Percentiles rank a stretch among this genome's conserved stretches.
phyloP scores from a whole-genome alignment of 2,797 vertebrate genomes.

The Sebastes hubbsi region DNA sequence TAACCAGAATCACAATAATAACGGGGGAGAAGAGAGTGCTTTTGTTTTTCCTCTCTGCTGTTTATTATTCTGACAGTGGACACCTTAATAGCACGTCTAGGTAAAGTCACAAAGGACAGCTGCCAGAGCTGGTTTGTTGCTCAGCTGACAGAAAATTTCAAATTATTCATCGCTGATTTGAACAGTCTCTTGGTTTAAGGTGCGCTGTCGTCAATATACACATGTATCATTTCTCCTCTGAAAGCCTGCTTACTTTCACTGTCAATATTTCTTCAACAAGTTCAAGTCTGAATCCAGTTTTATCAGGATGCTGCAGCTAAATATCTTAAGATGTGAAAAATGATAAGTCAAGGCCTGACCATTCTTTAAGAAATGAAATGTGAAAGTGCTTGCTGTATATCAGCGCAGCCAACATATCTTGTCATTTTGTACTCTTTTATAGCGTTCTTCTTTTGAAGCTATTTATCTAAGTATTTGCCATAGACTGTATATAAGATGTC shows the following conservation, averaged over 20 bases:
- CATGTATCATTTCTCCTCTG: neutral
- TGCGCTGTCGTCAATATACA: neutral
- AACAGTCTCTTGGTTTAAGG: neutral
- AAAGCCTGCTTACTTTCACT: neutral
- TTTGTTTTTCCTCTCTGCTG: neutral
- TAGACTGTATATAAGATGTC: neutral
- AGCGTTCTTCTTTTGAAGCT: neutral
- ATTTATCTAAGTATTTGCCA: neutral
- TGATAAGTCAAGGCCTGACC: neutral
- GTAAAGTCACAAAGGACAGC: slow-evolving; percentile 30
- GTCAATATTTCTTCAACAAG: neutral
- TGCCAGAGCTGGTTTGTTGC: slow-evolving; percentile 4
- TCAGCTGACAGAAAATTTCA: slow-evolving; percentile 5
- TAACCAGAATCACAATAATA: slow-evolving; percentile 18
- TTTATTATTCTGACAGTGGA: slow-evolving; percentile 15
- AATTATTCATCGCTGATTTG: slow-evolving; percentile 1
- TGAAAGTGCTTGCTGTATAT: neutral
- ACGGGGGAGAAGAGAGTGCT: neutral
- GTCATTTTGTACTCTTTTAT: too few relatives aligned
- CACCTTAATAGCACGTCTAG: neutral
- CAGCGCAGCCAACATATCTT: neutral
- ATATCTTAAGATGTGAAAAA: neutral
- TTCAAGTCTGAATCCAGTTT: neutral
- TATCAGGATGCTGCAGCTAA: neutral
- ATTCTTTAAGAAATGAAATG: neutral